These are phyloP conservation scores for Dinoponera quadriceps DNA, from an alignment of 1,140 invertebrate genomes.

Conservation along the genomic window DNA sequence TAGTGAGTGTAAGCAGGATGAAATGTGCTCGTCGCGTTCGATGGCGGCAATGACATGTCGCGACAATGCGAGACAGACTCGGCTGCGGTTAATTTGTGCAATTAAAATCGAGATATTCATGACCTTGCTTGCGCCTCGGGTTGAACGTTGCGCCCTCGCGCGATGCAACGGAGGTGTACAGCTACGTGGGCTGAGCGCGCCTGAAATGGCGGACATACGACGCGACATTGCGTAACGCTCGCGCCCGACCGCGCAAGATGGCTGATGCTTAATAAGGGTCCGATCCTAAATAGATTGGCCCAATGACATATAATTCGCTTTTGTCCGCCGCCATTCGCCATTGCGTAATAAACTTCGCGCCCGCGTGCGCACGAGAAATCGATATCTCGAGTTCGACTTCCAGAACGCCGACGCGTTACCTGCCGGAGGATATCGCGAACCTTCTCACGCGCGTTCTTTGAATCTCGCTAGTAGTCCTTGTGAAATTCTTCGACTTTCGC, in stretches of 20 bases:
- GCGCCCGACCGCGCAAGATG: conserved; percentile 64
- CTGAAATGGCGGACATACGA: conserved; percentile 69
- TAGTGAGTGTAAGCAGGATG: neutral
- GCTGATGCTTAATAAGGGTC: conserved; percentile 77
- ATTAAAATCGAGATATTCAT: conserved; percentile 81
- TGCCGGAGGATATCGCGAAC: neutral
- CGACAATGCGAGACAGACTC: neutral
- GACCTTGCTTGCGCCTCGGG: conserved; percentile 79
- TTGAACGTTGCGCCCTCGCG: conserved; percentile 58
- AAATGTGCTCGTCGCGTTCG: no score
- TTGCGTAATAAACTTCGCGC: conserved; percentile 65
- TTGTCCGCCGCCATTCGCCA: conserved; percentile 65
- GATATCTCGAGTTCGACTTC: neutral
- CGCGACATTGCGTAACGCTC: conserved; percentile 71
- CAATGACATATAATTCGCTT: conserved; percentile 80
- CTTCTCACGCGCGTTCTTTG: no score
- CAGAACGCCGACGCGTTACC: neutral
- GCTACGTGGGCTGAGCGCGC: conserved; percentile 56
- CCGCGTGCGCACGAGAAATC: conserved; percentile 17
- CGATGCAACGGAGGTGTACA: conserved; percentile 54
- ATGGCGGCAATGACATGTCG: neutral
- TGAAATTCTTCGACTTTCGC: no score
- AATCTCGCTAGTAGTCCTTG: neutral
- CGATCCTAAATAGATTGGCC: conserved; percentile 82
- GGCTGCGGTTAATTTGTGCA: conserved; percentile 80